A percentile compares a stretch with the other conserved stretches of the same genome.
Conservation (phyloP, 2,113 vertebrate genomes). For the Heptranchias perlo region DNA sequence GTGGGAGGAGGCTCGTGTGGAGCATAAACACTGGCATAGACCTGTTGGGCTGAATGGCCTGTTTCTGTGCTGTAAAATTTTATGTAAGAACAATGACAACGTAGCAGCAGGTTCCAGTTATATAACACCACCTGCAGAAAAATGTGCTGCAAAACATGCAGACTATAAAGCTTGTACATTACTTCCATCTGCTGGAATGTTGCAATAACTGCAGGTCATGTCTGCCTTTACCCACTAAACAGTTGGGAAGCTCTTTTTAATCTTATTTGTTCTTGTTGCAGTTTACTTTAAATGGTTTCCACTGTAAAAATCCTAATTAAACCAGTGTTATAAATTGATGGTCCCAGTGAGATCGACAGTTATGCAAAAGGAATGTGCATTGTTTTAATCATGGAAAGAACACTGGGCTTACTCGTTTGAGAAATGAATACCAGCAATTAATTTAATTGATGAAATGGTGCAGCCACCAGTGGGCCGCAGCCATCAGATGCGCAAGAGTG, state of each 20-base stretch:
- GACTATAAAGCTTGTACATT: neutral
- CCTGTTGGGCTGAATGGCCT: neutral
- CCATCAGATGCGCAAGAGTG: neutral
- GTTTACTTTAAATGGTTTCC: neutral
- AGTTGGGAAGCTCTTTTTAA: neutral
- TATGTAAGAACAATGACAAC: neutral
- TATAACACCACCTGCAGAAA: neutral
- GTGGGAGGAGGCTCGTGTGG: neutral
- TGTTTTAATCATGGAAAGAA: neutral
- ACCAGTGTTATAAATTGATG: neutral
- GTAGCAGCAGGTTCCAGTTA: neutral
- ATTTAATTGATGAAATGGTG: neutral
- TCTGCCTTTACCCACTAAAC: neutral
- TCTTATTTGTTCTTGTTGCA: neutral
- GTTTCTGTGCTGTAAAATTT: neutral
- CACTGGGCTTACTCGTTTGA: neutral
- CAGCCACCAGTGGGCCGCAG: neutral
- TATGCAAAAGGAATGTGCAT: neutral
- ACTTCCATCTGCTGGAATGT: constrained; percentile 9
- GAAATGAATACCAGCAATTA: neutral
- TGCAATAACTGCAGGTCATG: neutral
- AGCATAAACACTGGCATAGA: neutral
- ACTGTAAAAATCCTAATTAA: neutral
- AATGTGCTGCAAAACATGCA: neutral
- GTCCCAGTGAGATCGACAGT: neutral